Evolutionary conservation across 2,888 invertebrate genomes (phyloP).

Genomic region (Dastarcus helophoroides): DNA sequence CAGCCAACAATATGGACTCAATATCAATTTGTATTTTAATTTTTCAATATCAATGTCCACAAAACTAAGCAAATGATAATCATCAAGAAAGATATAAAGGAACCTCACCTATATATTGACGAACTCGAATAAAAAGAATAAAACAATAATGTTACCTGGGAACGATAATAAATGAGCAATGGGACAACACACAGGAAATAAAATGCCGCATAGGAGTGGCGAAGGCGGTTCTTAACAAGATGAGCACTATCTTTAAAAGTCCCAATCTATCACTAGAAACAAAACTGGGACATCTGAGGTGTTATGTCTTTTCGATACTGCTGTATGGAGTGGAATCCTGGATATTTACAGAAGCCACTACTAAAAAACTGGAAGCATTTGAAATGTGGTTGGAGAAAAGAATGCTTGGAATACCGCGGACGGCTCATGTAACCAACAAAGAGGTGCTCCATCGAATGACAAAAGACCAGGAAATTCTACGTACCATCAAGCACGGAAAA

Average conservation of each 20-base stretch:
- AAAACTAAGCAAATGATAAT: constrained; percentile 4
- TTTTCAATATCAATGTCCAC: constrained; percentile 3
- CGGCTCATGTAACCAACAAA: constrained; percentile 3
- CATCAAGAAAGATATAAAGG: too few species aligned
- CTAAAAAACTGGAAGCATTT: constrained; percentile 5
- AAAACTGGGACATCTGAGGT: constrained; percentile 5
- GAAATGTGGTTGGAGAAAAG: constrained; percentile 5
- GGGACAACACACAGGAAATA: constrained; percentile 5
- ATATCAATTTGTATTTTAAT: too few species aligned
- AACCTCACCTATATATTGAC: too few species aligned
- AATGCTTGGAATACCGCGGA: constrained; percentile 5
- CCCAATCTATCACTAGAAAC: constrained; percentile 2
- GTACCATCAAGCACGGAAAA: background rate
- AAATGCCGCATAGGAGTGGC: constrained; percentile 2
- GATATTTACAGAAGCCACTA: constrained; percentile 2
- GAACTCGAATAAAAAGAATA: constrained; percentile 4
- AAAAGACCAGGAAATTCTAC: constrained; percentile 4
- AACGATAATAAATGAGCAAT: constrained; percentile 6
- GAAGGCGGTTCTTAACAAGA: constrained; percentile 2
- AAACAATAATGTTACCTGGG: constrained; percentile 3
- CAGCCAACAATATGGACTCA: constrained; percentile 5
- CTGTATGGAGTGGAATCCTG: constrained; percentile 7
- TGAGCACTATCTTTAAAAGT: constrained; percentile 3
- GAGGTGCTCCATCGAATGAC: constrained; percentile 5
- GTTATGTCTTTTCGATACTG: constrained; percentile 7